Evolutionary conservation across 2,888 invertebrate species (phyloP), one percentile per base, ranked within the genome.

Genomic region (Marasmarcha lunaedactyla): DNA sequence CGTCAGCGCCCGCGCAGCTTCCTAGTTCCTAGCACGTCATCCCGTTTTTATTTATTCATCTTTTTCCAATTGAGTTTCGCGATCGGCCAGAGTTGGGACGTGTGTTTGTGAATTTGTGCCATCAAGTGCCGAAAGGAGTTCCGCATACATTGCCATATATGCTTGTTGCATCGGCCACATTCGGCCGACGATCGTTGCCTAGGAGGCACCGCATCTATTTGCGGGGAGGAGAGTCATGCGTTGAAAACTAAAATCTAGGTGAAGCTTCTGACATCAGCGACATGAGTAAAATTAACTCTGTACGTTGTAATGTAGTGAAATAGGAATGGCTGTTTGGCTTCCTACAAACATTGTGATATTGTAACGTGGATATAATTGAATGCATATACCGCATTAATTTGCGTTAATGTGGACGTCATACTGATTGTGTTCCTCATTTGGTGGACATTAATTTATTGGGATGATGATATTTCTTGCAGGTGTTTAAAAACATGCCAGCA

Each of bases 241-340:
- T 52, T 62, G 59, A 62, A 71, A 67, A 53, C 63, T 57, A 65
- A 68, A 73, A 78, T 74, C 71, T 81, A 78, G 81, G 76, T 79
- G 77, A 77, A 73, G 66, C 71, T 62, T 77, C 78, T 79, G 76
- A 81, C 79, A 79, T 81, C 81, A 81, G 64, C 79, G 63, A 64
- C 51, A 58, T 59, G 57, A 71, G 74, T 81, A 81, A 78, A 73
- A 72, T 81, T 81, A 81, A 79, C 79, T 78, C 63, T 56, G 76
- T 77, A 79, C 78, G 81, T 77, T 56, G 57, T 55, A 61, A 60
- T 63, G 57, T 53, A 49, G 59, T 53, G 61, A 49, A 54, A 56
- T 52, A 51, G 54, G 52, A 47, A 10, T 30, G 30, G 6, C 12
- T 30, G n/a, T 51, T 45, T 20, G n/a, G 59, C 61, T 63, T 69